Conservation (phyloP, 2,888 invertebrate species). For the Geophilus truncorum region DNA sequence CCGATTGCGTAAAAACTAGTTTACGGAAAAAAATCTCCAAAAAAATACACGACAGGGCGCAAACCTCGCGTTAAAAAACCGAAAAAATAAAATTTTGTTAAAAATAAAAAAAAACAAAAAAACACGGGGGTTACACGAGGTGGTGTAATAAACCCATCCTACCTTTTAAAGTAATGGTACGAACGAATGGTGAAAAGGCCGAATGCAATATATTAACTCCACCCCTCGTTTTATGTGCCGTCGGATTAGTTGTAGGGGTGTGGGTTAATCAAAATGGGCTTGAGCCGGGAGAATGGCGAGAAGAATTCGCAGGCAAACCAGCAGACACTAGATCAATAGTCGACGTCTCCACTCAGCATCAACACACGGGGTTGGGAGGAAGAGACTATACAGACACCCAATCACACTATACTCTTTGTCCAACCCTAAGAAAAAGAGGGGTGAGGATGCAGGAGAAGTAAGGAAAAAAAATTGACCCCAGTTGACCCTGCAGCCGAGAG, state of each 20-base stretch:
- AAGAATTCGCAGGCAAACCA: background rate
- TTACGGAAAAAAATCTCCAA: background rate
- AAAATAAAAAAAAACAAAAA: background rate
- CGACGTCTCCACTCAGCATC: conserved; percentile 14
- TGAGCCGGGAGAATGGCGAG: conserved; percentile 1
- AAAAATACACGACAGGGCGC: too few species aligned
- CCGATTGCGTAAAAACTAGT: background rate
- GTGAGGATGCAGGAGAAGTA: background rate
- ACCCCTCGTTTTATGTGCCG: background rate
- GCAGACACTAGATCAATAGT: conserved; percentile 16
- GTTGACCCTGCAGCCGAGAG: background rate
- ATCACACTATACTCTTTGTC: background rate
- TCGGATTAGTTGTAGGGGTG: background rate
- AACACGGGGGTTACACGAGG: background rate
- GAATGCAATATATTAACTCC: conserved; percentile 6
- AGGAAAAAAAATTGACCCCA: background rate
- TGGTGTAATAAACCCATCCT: background rate
- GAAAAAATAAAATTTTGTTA: background rate
- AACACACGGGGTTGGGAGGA: conserved; percentile 2
- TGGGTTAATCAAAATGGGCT: conserved; percentile 1
- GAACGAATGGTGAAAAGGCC: background rate
- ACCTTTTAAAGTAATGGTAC: background rate
- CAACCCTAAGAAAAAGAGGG: conserved; percentile 6
- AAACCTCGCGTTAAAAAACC: too few species aligned
- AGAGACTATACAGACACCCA: conserved; percentile 3